These are phyloP conservation scores for Nothocercus julius DNA, from an alignment of 2,113 vertebrate species.

Conservation along the genomic window DNA sequence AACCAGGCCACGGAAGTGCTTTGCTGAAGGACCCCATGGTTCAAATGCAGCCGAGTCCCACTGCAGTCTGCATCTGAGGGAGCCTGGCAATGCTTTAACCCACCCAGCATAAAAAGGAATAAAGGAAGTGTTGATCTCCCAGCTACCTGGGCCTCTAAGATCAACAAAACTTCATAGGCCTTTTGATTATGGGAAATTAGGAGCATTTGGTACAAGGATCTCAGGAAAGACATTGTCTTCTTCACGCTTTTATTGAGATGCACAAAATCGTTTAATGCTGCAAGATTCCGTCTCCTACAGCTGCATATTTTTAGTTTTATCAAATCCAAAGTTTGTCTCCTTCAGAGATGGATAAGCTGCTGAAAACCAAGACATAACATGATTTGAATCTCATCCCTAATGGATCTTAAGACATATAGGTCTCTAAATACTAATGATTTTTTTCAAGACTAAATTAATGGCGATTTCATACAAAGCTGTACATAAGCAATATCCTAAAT, in stretches of 20 bases:
- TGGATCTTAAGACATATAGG: slow-evolving; percentile 40
- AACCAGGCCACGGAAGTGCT: not conserved
- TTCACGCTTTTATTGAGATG: slow-evolving; percentile 12
- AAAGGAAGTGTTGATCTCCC: slow-evolving; percentile 1
- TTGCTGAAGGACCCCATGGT: not conserved
- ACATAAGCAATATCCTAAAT: slow-evolving; percentile 58
- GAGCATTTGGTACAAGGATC: slow-evolving; percentile 31
- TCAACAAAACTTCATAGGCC: slow-evolving; percentile 31
- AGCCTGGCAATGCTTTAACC: not conserved
- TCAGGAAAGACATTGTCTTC: slow-evolving; percentile 31
- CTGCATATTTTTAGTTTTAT: slow-evolving; percentile 27
- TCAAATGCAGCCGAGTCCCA: not conserved
- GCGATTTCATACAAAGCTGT: slow-evolving; percentile 55
- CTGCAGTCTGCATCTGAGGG: not conserved
- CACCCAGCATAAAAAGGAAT: not conserved
- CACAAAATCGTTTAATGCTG: slow-evolving; percentile 7
- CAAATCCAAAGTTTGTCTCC: slow-evolving; percentile 53
- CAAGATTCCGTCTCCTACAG: slow-evolving; percentile 37
- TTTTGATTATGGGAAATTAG: slow-evolving; percentile 53
- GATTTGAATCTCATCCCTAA: slow-evolving; percentile 52
- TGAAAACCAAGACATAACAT: slow-evolving; percentile 39
- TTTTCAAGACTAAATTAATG: slow-evolving; percentile 57
- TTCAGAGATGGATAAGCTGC: slow-evolving; percentile 23
- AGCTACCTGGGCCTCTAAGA: not conserved
- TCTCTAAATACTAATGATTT: slow-evolving; percentile 62